Conservation (phyloP, 2,113 vertebrate genomes). For the Microcebus ravelobensis region DNA sequence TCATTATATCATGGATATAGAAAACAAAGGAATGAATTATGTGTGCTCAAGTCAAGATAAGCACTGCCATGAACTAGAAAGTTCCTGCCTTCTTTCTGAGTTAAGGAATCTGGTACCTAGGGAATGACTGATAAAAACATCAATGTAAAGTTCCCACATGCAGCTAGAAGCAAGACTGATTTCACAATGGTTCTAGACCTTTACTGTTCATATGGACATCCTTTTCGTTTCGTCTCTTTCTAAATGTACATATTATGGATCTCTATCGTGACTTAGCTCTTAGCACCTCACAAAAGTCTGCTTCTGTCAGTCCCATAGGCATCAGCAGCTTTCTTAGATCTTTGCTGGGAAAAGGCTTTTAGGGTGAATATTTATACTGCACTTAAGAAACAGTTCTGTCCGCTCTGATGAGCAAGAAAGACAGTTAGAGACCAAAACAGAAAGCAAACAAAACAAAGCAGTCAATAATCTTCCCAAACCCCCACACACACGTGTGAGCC, state of each 20-base stretch:
- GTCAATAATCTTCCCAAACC: neutral
- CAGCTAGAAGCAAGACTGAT: neutral
- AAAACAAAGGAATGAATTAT: neutral
- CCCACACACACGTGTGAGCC: neutral
- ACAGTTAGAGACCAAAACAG: neutral
- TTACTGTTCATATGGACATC: neutral
- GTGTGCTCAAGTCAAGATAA: neutral
- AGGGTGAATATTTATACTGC: neutral
- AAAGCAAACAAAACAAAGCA: neutral
- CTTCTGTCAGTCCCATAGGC: neutral
- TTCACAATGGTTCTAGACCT: conserved; percentile 14
- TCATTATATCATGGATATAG: neutral
- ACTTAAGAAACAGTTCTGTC: neutral
- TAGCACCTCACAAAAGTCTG: accelerated
- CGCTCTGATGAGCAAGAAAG: conserved; percentile 5
- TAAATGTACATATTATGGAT: neutral
- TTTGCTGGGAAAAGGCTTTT: conserved; percentile 38
- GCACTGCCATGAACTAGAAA: neutral
- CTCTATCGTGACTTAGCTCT: neutral
- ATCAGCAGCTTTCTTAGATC: neutral
- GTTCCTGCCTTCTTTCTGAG: neutral
- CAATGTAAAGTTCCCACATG: conserved; percentile 29
- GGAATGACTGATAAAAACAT: conserved; percentile 46
- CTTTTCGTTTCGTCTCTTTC: neutral
- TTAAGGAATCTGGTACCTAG: neutral